phyloP scores from a whole-genome alignment of 2,113 vertebrate genomes.

The Periophthalmus modestus region DNA sequence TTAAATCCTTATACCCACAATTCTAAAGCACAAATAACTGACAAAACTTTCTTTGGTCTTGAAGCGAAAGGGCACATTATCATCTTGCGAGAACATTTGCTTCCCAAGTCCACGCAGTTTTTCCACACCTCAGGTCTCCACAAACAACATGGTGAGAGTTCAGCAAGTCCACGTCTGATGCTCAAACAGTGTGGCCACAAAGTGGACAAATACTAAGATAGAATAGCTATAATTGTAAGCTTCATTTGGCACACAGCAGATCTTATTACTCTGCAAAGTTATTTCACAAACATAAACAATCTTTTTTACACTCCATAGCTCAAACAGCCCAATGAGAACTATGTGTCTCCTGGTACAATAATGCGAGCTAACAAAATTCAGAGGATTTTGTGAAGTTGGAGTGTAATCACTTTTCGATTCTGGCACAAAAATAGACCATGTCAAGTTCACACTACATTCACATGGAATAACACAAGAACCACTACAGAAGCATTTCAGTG shows the following conservation, averaged over 20 bases:
- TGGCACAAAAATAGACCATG: neutral
- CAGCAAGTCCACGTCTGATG: neutral
- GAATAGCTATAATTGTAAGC: too few relatives aligned
- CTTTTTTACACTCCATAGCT: too few relatives aligned
- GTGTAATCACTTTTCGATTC: neutral
- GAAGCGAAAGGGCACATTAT: conserved; percentile 1
- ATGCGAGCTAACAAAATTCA: neutral
- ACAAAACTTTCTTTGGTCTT: neutral
- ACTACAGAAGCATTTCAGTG: neutral
- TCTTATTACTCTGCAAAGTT: too few relatives aligned
- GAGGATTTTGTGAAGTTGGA: neutral
- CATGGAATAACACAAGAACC: neutral
- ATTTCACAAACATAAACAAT: too few relatives aligned
- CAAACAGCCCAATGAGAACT: too few relatives aligned
- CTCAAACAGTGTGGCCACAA: neutral
- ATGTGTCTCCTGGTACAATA: too few relatives aligned
- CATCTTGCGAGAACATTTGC: conserved; percentile 2
- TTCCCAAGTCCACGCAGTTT: neutral
- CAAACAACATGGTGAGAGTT: neutral
- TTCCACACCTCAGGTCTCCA: neutral
- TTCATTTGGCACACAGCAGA: too few relatives aligned
- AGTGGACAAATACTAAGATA: too few relatives aligned
- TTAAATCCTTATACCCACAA: neutral
- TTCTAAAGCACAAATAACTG: neutral
- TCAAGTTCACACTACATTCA: neutral